phyloP scores from a whole-genome alignment of 1,140 invertebrate genomes.

The Penaeus vannamei region DNA sequence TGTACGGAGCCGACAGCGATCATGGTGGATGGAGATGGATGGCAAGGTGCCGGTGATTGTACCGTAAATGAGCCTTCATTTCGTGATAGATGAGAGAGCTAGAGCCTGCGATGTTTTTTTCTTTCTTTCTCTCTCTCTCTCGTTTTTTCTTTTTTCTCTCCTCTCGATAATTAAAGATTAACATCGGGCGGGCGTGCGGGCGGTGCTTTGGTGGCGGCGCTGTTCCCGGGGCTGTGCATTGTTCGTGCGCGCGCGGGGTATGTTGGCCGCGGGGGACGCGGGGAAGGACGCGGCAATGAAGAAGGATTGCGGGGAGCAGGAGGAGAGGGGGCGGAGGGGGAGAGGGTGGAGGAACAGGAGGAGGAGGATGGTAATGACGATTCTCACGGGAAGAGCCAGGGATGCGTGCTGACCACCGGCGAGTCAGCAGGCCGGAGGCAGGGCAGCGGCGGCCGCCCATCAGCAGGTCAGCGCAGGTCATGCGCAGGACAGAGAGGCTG shows the following conservation, averaged over 20 bases:
- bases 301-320: not conserved
- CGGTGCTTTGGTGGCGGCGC: no score
- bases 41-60: not conserved
- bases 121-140: not conserved
- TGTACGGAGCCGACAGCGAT: not conserved
- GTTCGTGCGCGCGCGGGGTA: no score
- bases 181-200: no score
- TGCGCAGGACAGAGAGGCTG: no score
- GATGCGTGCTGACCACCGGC: no score
- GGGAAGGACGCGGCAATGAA: not conserved
- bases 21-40: slow-evolving; percentile 34
- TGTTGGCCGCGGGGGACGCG: not conserved
- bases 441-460: no score
- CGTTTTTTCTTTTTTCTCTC: not conserved
- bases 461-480: no score
- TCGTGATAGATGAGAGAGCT: slow-evolving; percentile 43
- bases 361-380: not conserved
- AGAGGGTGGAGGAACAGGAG: not conserved
- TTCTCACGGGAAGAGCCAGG: not conserved
- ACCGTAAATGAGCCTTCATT: slow-evolving; percentile 52
- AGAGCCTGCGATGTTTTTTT: not conserved
- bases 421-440: no score
- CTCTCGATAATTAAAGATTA: not conserved
- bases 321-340: slow-evolving; percentile 67
- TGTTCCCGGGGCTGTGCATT: no score